Base-by-base conservation (phyloP, 1,140 invertebrate genomes). In the Whitmania pigra region DNA sequence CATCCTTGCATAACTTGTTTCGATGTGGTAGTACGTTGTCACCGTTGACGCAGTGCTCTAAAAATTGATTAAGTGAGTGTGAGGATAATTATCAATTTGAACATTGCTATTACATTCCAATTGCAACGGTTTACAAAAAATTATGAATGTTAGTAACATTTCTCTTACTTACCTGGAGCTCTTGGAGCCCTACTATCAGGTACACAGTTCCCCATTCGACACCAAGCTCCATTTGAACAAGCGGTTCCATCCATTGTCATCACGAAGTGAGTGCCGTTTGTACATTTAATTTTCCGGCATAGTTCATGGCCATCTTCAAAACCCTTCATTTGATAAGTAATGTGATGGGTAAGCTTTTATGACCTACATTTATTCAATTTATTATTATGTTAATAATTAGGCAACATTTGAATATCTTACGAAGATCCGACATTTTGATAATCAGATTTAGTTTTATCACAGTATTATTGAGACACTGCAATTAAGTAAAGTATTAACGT, bases 181-280 rank as follows among this genome's bases (percentile, higher is more conserved):
- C 72, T 25, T n/a, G 75, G 74, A 25, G 75, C 74, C 53, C 55
- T 69, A n/a, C 72, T 63, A 31, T 71, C 69, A 66, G 66, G 72
- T 0, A 74, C 69, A 54, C 75, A 76, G 20, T 55, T 13, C 49
- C 75, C 75, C 60, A 73, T 66, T 31, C 67, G 49, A 66, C 75
- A 76, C 75, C 75, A 76, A 20, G 57, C 67, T 0, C 55, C 29
- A 67, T 53, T 72, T 20, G 60, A 25, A 67, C n/a, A 53, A 15
- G 2, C 72, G 27, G 57, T 70, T 73, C 74, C 74, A 36, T 73
- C 63, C 60, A 63, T 74, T 18, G 69, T 67, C 17, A 7, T 53
- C 53, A n/a, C 0, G 20, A 7, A 57, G 40, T 4, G 11, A 54
- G 18, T 60, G 67, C 18, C 63, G 57, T 17, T 55, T 70, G 27